Evolutionary conservation across 2,888 invertebrate species (phyloP).

Genomic region (Coremacera marginata): DNA sequence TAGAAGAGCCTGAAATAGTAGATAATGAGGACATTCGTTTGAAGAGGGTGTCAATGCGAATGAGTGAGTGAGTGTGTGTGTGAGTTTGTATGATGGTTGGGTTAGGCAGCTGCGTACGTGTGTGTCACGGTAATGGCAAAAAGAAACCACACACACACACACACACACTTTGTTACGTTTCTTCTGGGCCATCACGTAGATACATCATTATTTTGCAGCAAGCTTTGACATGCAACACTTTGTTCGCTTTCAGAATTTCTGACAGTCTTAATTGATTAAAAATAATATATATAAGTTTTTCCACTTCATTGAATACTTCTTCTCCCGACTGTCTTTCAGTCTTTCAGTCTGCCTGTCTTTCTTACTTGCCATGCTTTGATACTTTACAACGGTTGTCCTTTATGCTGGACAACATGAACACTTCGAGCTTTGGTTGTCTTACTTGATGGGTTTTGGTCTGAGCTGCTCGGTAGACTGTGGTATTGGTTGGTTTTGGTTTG

Average conservation of each 20-base stretch:
- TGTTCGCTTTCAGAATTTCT: constrained; percentile 48
- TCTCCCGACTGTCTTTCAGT: not conserved
- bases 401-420: not conserved
- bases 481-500: no score
- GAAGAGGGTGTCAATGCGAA: not conserved
- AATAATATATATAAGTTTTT: constrained; percentile 46
- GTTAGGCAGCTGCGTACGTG: not conserved
- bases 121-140: not conserved
- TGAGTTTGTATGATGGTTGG: not conserved
- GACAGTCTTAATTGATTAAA: constrained; percentile 61
- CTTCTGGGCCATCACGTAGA: not conserved
- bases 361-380: not conserved
- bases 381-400: not conserved
- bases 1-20: not conserved
- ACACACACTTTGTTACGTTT: not conserved
- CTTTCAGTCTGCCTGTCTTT: not conserved
- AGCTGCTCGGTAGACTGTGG: no score
- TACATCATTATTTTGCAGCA: constrained; percentile 4
- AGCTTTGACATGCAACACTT: constrained; percentile 34
- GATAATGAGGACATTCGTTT: constrained; percentile 10
- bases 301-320: not conserved
- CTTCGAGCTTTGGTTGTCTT: not conserved
- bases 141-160: not conserved
- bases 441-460: no score
- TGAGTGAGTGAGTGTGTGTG: not conserved